These are phyloP conservation scores for Amazona guildingii DNA, from an alignment of 2,113 vertebrate genomes.

Conservation along the genomic window DNA sequence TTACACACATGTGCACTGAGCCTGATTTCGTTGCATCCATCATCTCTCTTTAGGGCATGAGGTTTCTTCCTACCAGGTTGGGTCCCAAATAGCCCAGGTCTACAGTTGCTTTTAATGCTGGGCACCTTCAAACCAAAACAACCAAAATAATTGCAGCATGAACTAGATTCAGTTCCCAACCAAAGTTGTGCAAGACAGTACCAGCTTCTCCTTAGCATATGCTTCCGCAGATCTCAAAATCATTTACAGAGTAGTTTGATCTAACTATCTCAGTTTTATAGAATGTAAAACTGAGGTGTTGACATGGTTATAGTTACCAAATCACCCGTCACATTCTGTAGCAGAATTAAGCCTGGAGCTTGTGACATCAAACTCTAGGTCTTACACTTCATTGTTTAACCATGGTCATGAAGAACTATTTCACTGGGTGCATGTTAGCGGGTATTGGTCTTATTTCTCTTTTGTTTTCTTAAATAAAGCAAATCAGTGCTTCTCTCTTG, in stretches of 20 bases:
- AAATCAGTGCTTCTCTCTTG: background rate
- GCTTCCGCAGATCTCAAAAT: background rate
- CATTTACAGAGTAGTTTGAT: background rate
- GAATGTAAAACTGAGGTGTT: background rate
- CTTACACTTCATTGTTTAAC: accelerated
- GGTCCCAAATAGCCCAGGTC: background rate
- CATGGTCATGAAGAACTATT: background rate
- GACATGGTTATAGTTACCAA: background rate
- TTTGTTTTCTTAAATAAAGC: background rate
- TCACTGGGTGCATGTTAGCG: background rate
- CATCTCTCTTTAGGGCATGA: background rate
- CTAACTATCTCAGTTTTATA: background rate
- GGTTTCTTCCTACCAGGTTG: background rate
- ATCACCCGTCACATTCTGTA: background rate
- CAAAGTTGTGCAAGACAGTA: background rate
- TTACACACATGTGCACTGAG: accelerated
- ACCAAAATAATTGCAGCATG: background rate
- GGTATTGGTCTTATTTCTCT: background rate
- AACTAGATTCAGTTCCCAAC: background rate
- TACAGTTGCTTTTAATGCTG: background rate
- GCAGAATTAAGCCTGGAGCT: background rate
- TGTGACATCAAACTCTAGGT: background rate
- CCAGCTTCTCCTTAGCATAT: background rate
- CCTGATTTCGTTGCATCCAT: background rate
- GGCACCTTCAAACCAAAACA: background rate